phyloP scores from a whole-genome alignment of 2,113 vertebrate species.

The Halichoeres trimaculatus region DNA sequence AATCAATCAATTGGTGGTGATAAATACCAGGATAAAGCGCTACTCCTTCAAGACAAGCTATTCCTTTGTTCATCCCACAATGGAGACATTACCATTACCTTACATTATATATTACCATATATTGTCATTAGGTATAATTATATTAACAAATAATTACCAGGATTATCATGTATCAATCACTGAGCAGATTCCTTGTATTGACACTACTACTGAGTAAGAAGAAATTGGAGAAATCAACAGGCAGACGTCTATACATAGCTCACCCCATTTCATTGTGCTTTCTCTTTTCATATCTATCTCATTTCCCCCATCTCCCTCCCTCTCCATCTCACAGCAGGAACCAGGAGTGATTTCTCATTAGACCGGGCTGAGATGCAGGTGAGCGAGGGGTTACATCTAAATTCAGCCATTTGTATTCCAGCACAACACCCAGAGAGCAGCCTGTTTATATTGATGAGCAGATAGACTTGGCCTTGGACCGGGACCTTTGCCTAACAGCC shows the following conservation, averaged over 20 bases:
- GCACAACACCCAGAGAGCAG: conserved; percentile 33
- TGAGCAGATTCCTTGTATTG: background rate
- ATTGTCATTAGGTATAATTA: too few species aligned
- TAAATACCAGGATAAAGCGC: too few species aligned
- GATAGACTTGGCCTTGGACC: conserved; percentile 69
- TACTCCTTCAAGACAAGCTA: too few species aligned
- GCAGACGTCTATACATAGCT: background rate
- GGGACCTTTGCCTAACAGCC: conserved; percentile 52
- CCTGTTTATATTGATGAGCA: conserved; percentile 71
- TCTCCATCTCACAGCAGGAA: too few species aligned
- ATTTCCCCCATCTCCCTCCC: conserved; percentile 14
- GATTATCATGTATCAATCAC: background rate
- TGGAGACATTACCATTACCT: too few species aligned
- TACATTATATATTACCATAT: too few species aligned
- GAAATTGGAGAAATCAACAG: background rate
- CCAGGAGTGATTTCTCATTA: conserved; percentile 49
- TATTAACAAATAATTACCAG: too few species aligned
- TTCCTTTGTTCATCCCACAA: too few species aligned
- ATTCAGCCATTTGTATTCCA: conserved; percentile 74
- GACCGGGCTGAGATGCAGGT: conserved; percentile 60
- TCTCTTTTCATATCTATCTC: conserved; percentile 9
- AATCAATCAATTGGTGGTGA: too few species aligned
- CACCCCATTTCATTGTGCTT: conserved; percentile 9
- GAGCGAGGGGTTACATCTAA: conserved; percentile 66
- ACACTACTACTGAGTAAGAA: background rate